A percentile compares a stretch with the other conserved stretches of the same genome.
Evolutionary conservation across 1,140 invertebrate species (phyloP).

Genomic region (Hycleus phaleratus): DNA sequence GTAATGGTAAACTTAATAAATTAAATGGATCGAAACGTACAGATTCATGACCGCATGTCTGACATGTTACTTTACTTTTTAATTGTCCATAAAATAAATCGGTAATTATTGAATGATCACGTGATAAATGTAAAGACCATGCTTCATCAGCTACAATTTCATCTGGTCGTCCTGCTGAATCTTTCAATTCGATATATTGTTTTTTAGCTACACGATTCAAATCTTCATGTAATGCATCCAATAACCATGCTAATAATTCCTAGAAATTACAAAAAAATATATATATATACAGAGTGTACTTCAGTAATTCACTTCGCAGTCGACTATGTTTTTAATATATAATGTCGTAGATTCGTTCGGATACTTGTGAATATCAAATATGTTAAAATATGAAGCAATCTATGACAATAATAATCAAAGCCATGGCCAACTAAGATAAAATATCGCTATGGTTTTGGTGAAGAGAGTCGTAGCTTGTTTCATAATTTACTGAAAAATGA

Average conservation of each 20-base stretch:
- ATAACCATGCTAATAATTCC: slow-evolving; percentile 78
- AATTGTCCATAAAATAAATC: slow-evolving; percentile 87
- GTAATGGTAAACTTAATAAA: slow-evolving; percentile 76
- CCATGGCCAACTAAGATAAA: too few species aligned
- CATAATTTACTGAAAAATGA: too few species aligned
- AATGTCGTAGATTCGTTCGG: neutral
- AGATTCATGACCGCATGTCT: slow-evolving; percentile 68
- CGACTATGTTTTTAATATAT: too few species aligned
- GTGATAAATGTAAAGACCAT: slow-evolving; percentile 72
- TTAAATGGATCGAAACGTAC: slow-evolving; percentile 87
- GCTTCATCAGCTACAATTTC: slow-evolving; percentile 69
- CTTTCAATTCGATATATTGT: slow-evolving; percentile 66
- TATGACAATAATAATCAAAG: too few species aligned
- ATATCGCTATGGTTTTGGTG: too few species aligned
- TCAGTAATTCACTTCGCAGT: too few species aligned
- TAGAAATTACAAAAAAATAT: slow-evolving; percentile 33
- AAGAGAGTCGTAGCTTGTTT: too few species aligned
- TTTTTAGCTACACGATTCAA: slow-evolving; percentile 65
- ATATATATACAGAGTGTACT: neutral
- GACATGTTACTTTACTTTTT: slow-evolving; percentile 74
- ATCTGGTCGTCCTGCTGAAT: slow-evolving; percentile 70
- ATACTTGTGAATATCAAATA: too few species aligned
- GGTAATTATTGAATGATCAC: slow-evolving; percentile 77
- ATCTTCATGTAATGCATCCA: slow-evolving; percentile 86
- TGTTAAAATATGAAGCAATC: too few species aligned